A percentile compares a stretch with the other conserved stretches of the same genome.
phyloP scores from a whole-genome alignment of 2,113 vertebrate genomes.

The Dicaeum eximium region DNA sequence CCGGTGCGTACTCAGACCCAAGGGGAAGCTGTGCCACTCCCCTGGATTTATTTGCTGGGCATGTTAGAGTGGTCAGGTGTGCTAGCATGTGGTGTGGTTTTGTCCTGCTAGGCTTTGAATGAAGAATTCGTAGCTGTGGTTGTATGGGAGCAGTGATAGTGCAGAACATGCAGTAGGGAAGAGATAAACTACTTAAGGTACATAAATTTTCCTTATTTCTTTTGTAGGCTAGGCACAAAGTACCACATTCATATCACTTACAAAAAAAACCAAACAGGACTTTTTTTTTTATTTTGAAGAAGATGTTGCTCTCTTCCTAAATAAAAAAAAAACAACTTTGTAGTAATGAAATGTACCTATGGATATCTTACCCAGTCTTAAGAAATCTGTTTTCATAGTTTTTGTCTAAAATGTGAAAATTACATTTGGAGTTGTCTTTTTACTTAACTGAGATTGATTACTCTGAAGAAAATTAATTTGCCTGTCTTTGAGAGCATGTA shows the following conservation, averaged over 20 bases:
- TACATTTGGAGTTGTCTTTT: not conserved
- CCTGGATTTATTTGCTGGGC: not conserved
- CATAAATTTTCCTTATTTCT: not conserved
- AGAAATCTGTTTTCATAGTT: not conserved
- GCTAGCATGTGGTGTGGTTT: rapidly evolving
- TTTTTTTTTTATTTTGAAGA: not conserved
- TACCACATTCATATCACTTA: not conserved
- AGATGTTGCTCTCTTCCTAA: not conserved
- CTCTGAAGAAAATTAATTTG: not conserved
- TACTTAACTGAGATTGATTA: not conserved
- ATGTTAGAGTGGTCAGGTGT: rapidly evolving
- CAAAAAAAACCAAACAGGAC: not conserved
- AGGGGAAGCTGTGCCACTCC: rapidly evolving
- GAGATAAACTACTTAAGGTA: not conserved
- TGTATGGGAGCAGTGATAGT: not conserved
- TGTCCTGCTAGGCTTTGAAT: not conserved
- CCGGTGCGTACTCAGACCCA: rapidly evolving
- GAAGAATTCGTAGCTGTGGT: not conserved
- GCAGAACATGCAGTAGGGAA: not conserved
- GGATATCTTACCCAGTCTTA: not conserved
- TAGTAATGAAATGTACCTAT: not conserved
- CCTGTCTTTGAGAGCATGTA: not conserved
- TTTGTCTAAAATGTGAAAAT: not conserved
- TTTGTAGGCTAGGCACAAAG: not conserved
- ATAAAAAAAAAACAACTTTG: not conserved